phyloP scores from a whole-genome alignment of 2,888 invertebrate genomes.

The Drosophila cracens region DNA sequence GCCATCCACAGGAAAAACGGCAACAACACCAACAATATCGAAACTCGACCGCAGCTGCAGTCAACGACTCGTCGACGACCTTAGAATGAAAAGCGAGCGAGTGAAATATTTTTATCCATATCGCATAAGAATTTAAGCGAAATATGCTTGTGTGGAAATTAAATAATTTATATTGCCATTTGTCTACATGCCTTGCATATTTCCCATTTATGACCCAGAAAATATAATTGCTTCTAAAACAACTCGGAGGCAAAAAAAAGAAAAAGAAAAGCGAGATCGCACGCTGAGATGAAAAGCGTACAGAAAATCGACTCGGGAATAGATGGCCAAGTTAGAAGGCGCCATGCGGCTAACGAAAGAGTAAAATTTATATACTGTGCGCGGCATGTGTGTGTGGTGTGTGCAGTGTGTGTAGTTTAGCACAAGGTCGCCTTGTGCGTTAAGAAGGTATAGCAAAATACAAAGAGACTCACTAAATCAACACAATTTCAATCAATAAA shows the following conservation, averaged over 20 bases:
- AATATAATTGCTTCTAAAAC: slow-evolving; percentile 43
- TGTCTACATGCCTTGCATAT: slow-evolving; percentile 73
- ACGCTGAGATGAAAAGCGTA: slow-evolving; percentile 59
- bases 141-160: slow-evolving; percentile 62
- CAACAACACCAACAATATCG: slow-evolving; percentile 29
- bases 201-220: slow-evolving; percentile 74
- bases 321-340: slow-evolving; percentile 48
- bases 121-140: slow-evolving; percentile 58
- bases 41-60: slow-evolving; percentile 55
- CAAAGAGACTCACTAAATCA: slow-evolving; percentile 1
- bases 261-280: slow-evolving; percentile 9
- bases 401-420: slow-evolving; percentile 3
- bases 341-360: slow-evolving; percentile 37
- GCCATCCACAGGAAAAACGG: slow-evolving; percentile 49
- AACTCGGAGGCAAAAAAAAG: slow-evolving; percentile 9
- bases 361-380: slow-evolving; percentile 23
- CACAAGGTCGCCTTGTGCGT: slow-evolving; percentile 42
- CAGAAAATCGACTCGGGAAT: slow-evolving; percentile 63
- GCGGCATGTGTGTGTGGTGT: not conserved
- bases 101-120: slow-evolving; percentile 43
- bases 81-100: slow-evolving; percentile 40
- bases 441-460: not conserved
- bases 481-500: slow-evolving; percentile 5
- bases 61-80: slow-evolving; percentile 61
- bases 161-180: slow-evolving; percentile 74